Evolutionary conservation across 2,113 vertebrate genomes (phyloP).

Genomic region (Vidua macroura): DNA sequence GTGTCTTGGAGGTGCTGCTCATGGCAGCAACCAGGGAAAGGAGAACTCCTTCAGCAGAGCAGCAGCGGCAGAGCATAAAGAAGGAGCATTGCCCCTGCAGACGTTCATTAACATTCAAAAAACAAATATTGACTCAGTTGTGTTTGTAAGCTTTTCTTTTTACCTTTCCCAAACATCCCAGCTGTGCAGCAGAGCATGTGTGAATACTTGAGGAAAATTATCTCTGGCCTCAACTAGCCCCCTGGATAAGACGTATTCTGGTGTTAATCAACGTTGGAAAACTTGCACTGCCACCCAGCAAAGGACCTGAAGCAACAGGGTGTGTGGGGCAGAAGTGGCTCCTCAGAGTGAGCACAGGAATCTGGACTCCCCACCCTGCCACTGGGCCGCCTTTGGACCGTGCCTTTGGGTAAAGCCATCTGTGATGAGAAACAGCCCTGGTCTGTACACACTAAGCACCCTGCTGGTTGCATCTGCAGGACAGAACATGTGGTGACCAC

Average conservation of each 20-base stretch:
- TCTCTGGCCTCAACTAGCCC: neutral
- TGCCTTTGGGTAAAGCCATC: neutral
- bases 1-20: neutral
- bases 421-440: neutral
- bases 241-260: neutral
- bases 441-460: neutral
- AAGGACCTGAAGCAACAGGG: neutral
- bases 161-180: conserved; percentile 33
- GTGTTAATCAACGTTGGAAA: neutral
- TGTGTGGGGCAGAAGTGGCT: neutral
- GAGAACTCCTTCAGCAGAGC: neutral
- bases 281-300: neutral
- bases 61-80: neutral
- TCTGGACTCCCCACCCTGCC: neutral
- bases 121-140: neutral
- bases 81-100: neutral
- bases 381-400: rapidly evolving
- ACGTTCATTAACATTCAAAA: neutral
- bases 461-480: neutral
- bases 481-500: neutral
- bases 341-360: neutral
- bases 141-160: conserved; percentile 46
- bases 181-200: conserved; percentile 1
- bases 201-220: conserved; percentile 13
- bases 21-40: neutral